A percentile compares a stretch with the other conserved stretches of the same genome.
These are phyloP conservation scores for Mus spicilegus DNA, from an alignment of 2,113 vertebrate genomes.

Conservation along the genomic window DNA sequence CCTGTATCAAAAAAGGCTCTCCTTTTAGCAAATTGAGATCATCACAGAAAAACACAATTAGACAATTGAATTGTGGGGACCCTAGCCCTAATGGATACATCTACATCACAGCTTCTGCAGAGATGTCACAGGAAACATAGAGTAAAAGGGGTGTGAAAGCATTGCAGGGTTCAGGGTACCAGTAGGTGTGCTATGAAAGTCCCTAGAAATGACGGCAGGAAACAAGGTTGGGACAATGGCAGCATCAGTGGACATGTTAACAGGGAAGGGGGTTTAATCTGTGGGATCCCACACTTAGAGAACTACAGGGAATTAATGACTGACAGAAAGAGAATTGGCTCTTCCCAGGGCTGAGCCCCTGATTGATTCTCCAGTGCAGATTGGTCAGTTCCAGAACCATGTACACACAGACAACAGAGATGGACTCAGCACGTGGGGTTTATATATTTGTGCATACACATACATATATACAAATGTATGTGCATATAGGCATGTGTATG, in stretches of 20 bases:
- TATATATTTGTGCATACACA: background rate
- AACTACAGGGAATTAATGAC: background rate
- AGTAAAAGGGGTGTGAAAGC: background rate
- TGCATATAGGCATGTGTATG: background rate
- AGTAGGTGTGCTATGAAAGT: background rate
- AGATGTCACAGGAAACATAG: background rate
- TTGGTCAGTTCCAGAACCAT: background rate
- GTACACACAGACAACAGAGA: background rate
- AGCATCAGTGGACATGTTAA: background rate
- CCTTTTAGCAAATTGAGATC: background rate
- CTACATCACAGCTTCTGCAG: background rate
- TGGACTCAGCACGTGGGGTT: background rate
- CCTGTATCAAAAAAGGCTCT: too few relatives aligned
- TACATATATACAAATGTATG: too few relatives aligned
- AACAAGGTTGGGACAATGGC: background rate
- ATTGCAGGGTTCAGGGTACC: background rate
- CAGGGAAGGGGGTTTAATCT: background rate
- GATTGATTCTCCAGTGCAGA: background rate
- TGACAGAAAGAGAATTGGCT: background rate
- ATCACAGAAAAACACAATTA: background rate
- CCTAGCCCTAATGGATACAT: background rate
- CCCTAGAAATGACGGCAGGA: background rate
- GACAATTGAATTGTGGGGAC: background rate
- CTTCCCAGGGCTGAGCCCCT: background rate
- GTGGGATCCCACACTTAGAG: background rate